Base-by-base conservation (phyloP, 2,113 vertebrate genomes). In the Cephalopterus ornatus region DNA sequence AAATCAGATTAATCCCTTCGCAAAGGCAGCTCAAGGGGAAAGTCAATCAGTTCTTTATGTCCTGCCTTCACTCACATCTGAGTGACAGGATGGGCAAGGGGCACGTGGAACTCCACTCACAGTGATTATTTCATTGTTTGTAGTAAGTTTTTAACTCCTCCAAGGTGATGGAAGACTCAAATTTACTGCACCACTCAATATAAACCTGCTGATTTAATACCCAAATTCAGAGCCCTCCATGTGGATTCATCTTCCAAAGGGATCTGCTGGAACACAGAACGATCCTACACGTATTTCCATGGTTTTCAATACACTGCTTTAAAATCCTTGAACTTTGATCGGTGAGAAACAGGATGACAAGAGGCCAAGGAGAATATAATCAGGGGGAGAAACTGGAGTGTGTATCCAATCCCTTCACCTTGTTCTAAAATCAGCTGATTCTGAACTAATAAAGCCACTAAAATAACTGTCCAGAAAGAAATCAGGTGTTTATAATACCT, bases 1-100 rank as follows among this genome's bases (percentile, higher is more conserved):
- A 88, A 85, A 95, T 80, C 58, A 66, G 49, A 76, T 76, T 44
- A 80, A 86, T 62, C 17, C 28, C 14, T 33, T 53, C 4, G 22
- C 32, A 85, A 92, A 83, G 63, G 5, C 62, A 75, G 22, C 47
- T 52, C 35, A 52, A 89, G 41, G 59, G 27, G 39, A 87, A 58
- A 49, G 52, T 22, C 27, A 16, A 50, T 23, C 65, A 15, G 18
- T 12, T 24, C 14, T 77, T 55, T 24, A 3, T 8, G 9, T 19
- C 2, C 0, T 12, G 9, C 33, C 21, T n/a, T 44, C 37, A 17
- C 6, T 0, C 5, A 8, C 26, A 18, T 72, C 49, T 9, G 1
- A 74, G 37, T 2, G 0, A 14, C 4, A 24, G 61, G 42, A 14
- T 14, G 22, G 35, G 46, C 28, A 50, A 49, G 35, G 22, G 32